Conservation (phyloP, 2,888 invertebrate genomes). For the Sepioteuthis lessoniana region DNA sequence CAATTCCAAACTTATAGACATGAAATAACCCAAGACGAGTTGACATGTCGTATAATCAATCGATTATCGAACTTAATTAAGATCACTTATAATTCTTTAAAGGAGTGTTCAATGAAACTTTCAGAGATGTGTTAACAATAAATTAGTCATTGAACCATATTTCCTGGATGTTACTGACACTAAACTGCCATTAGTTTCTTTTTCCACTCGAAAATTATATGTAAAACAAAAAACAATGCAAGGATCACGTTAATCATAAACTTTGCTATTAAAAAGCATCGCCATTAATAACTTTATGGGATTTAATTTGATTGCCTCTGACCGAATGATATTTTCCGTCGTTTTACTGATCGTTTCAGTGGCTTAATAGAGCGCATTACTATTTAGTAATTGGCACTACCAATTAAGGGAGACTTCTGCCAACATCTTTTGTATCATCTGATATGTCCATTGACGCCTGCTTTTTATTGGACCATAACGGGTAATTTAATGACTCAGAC, state of each 20-base stretch:
- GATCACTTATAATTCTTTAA: too few species aligned
- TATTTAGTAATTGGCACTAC: not conserved
- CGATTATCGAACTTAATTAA: too few species aligned
- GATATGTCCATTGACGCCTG: not conserved
- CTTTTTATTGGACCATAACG: not conserved
- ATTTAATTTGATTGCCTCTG: conserved; percentile 13
- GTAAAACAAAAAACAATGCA: not conserved
- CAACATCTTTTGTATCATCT: not conserved
- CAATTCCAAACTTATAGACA: too few species aligned
- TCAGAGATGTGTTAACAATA: not conserved
- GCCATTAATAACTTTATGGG: not conserved
- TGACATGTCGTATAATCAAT: too few species aligned
- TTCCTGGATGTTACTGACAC: not conserved
- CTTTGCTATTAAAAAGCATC: not conserved
- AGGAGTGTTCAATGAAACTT: too few species aligned
- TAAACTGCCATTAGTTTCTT: not conserved
- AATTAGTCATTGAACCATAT: not conserved
- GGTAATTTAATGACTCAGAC: not conserved
- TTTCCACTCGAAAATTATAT: not conserved
- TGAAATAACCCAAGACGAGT: too few species aligned
- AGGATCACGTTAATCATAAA: conserved; percentile 1
- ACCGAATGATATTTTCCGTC: not conserved
- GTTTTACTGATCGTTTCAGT: not conserved
- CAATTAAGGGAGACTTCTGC: not conserved
- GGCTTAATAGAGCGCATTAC: conserved; percentile 13